These are phyloP conservation scores for Takifugu rubripes DNA, from an alignment of 2,797 vertebrate species.

Conservation along the genomic window DNA sequence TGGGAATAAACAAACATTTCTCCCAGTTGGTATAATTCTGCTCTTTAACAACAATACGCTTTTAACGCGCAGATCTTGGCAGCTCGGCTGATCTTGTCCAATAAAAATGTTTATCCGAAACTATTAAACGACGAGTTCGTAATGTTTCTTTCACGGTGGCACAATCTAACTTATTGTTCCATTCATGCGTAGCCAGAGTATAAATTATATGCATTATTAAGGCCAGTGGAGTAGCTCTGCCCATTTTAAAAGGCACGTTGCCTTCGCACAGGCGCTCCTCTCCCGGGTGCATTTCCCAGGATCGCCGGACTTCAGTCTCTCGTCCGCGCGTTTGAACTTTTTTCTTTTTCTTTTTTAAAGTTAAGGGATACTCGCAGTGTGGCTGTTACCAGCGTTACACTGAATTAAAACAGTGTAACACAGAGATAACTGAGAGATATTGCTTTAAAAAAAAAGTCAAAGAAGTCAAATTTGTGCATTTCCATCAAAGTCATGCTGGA, in stretches of 20 bases:
- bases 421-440: too few species aligned
- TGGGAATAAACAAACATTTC: constrained; percentile 14
- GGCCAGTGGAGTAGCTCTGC: too few species aligned
- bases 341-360: too few species aligned
- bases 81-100: neutral
- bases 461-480: too few species aligned
- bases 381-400: neutral
- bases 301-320: neutral
- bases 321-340: constrained; percentile 28
- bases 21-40: neutral
- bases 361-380: neutral
- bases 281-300: neutral
- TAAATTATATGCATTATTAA: too few species aligned
- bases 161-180: too few species aligned
- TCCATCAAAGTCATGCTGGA: too few species aligned
- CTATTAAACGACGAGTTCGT: neutral
- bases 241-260: neutral
- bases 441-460: too few species aligned
- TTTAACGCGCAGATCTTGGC: too few species aligned
- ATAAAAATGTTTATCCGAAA: neutral
- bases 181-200: too few species aligned
- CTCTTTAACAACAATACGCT: neutral
- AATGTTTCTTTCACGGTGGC: too few species aligned
- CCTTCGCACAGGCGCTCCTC: neutral
- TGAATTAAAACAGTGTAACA: too few species aligned